Conservation (phyloP, 2,797 vertebrate genomes). For the Crocidura indochinensis region DNA sequence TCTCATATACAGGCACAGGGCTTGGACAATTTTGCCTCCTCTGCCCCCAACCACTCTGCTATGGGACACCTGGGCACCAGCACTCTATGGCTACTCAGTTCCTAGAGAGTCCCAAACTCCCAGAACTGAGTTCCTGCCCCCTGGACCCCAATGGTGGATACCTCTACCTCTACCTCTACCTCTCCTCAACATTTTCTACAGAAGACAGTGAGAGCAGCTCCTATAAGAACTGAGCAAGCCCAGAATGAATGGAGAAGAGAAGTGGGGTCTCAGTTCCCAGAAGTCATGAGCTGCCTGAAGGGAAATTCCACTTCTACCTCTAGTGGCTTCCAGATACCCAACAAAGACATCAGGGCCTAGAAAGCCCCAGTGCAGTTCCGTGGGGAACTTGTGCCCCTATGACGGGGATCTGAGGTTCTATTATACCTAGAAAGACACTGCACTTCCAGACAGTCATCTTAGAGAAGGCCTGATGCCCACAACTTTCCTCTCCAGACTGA, state of each 20-base stretch:
- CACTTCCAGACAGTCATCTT: too few species aligned
- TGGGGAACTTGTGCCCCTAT: background rate
- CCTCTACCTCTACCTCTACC: too few species aligned
- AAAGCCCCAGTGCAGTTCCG: background rate
- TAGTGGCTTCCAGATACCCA: background rate
- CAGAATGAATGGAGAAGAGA: background rate
- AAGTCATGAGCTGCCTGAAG: background rate
- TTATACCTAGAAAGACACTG: background rate
- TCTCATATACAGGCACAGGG: too few species aligned
- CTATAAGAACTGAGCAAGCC: background rate
- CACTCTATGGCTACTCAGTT: too few species aligned
- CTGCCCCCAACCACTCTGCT: too few species aligned
- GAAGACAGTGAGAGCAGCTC: background rate
- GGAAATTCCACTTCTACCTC: conserved; percentile 40
- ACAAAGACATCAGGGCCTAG: background rate
- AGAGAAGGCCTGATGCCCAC: too few species aligned
- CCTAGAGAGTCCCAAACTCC: background rate
- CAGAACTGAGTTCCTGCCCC: background rate
- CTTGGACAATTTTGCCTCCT: too few species aligned
- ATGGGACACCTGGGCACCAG: too few species aligned
- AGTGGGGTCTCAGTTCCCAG: background rate
- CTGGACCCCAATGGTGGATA: background rate
- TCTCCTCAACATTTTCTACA: background rate
- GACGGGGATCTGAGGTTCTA: background rate
- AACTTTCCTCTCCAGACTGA: background rate